Percentiles rank a stretch among this genome's conserved stretches.
These are phyloP conservation scores for Brachystomella parvula DNA, from an alignment of 1,140 invertebrate genomes.

Conservation along the genomic window DNA sequence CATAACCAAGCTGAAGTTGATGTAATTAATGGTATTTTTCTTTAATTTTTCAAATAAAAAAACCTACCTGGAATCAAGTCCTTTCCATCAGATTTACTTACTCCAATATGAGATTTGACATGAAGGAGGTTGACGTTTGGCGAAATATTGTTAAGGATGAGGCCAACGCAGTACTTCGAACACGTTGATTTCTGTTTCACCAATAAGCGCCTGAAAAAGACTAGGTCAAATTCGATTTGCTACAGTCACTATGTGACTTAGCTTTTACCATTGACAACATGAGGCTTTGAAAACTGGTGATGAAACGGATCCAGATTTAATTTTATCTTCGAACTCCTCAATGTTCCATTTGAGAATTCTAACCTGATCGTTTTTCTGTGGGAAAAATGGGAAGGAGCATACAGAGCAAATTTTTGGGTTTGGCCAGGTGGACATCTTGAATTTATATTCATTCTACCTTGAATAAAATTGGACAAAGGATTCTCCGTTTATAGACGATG, in stretches of 20 bases:
- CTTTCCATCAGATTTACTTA: background rate
- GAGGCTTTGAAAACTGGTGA: background rate
- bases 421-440: too few relatives aligned
- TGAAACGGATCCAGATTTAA: background rate
- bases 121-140: too few relatives aligned
- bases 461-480: too few relatives aligned
- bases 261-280: background rate
- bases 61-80: background rate
- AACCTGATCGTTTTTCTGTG: too few relatives aligned
- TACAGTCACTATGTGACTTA: background rate
- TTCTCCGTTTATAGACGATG: too few relatives aligned
- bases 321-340: background rate
- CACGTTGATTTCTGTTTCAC: background rate
- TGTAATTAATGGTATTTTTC: background rate
- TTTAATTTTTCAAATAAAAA: background rate
- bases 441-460: too few relatives aligned
- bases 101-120: slow-evolving; percentile 1
- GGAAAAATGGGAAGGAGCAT: too few relatives aligned
- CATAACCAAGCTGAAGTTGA: background rate
- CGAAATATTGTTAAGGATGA: too few relatives aligned
- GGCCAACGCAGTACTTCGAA: too few relatives aligned
- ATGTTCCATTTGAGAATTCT: background rate
- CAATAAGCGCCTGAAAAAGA: background rate
- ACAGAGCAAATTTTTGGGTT: too few relatives aligned
- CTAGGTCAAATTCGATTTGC: background rate